Evolutionary conservation across 2,797 vertebrate species (phyloP).

Genomic region (Leontocebus nigricollis): DNA sequence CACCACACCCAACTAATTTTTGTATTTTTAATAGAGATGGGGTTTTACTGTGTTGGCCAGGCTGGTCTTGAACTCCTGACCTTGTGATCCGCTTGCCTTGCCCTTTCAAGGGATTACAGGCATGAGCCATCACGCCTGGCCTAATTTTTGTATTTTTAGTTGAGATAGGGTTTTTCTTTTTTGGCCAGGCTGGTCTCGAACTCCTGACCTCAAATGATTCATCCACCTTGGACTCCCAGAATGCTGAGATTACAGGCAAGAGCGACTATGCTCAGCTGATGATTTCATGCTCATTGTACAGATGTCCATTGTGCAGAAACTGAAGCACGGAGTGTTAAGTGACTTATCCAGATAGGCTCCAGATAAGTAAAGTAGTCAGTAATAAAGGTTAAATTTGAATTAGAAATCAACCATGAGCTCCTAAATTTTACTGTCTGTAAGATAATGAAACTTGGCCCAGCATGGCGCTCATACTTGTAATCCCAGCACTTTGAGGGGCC

Average conservation of each 20-base stretch:
- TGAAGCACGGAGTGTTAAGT: background rate
- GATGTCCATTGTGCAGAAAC: background rate
- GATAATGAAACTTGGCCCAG: background rate
- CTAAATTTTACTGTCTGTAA: background rate
- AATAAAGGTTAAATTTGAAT: background rate
- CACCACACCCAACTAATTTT: too few relatives aligned
- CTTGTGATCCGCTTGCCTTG: too few relatives aligned
- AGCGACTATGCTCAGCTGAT: background rate
- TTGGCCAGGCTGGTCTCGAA: background rate
- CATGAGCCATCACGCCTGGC: too few relatives aligned
- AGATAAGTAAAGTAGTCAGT: background rate
- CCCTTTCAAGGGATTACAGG: too few relatives aligned
- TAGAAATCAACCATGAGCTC: background rate
- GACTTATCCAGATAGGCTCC: background rate
- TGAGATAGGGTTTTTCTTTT: background rate
- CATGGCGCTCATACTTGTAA: background rate
- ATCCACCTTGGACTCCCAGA: background rate
- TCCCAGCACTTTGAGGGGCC: background rate
- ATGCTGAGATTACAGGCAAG: too few relatives aligned
- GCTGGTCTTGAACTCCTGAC: too few relatives aligned
- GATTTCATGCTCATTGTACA: too few relatives aligned
- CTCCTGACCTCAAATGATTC: background rate
- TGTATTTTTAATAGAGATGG: too few relatives aligned
- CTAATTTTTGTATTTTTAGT: background rate
- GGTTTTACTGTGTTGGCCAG: too few relatives aligned